Evolutionary conservation across 2,113 vertebrate genomes (phyloP).

Genomic region (Brachypteracias leptosomus): DNA sequence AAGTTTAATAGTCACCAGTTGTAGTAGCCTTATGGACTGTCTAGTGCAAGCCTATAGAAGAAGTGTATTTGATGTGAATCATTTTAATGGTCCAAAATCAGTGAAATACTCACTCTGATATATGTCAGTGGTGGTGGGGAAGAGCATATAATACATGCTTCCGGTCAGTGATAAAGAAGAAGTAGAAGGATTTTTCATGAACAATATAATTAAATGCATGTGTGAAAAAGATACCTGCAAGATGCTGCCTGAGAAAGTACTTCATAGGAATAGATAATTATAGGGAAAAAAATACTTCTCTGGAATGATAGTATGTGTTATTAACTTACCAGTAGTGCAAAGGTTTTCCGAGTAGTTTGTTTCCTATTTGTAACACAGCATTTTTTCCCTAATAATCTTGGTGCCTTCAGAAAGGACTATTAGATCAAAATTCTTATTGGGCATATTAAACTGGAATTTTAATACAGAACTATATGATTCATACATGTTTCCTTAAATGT

Average conservation of each 20-base stretch:
- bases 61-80: background rate
- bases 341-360: background rate
- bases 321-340: background rate
- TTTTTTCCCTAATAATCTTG: background rate
- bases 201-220: constrained; percentile 13
- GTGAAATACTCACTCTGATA: background rate
- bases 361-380: background rate
- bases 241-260: background rate
- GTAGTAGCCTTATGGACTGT: background rate
- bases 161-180: background rate
- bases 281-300: background rate
- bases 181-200: constrained; percentile 20
- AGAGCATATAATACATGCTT: background rate
- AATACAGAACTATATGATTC: background rate
- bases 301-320: background rate
- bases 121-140: background rate
- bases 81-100: background rate
- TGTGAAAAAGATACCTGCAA: constrained; percentile 13
- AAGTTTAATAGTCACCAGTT: background rate
- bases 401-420: constrained; percentile 33
- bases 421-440: constrained; percentile 9
- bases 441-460: background rate
- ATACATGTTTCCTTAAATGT: background rate
- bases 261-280: background rate
- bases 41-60: background rate